Evolutionary conservation across 2,113 vertebrate genomes (phyloP), one percentile per base, ranked within the genome.

Genomic region (Nothobranchius furzeri): DNA sequence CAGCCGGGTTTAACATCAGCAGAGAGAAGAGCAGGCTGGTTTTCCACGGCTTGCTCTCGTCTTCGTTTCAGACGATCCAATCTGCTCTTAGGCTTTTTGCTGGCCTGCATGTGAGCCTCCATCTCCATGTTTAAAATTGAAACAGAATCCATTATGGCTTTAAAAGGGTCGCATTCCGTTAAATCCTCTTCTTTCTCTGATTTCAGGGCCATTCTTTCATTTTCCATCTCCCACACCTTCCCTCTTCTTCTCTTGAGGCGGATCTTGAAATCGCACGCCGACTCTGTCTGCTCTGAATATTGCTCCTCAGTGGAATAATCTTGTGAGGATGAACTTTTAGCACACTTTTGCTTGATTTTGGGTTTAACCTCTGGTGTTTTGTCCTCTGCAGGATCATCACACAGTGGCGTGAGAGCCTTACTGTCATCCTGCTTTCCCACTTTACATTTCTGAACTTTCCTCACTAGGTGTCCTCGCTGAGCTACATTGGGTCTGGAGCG

Each of bases 41-140:
- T 84, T 46, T 60, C 59, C 30, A 64, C 68, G 3, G 76, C 53
- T 47, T 37, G 76, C 63, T 72, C 72, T 2, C 78, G 78, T 69
- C 84, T 75, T 60, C 9, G 87, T 65, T 83, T 90, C 9, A 90
- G 80, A 20, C 81, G 86, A 43, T 87, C 87, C 59, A 87, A 55
- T 60, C 84, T 76, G 64, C 50, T 88, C 58, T 91, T 89, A 7
- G 88, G 85, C 82, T 73, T 90, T 49, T 80, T 80, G 36, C 80
- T 89, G 6, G 89, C 89, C 7, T 89, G 88, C 47, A 89, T 78
- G 0, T 92, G 87, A 48, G 86, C 87, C 66, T 92, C 88, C 91
- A 93, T 93, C 76, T 93, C 91, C 88, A 89, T 83, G 73, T 93
- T 94, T 60, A 94, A 83, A 63, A 90, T 48, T 0, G 91, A 91